Base-by-base conservation (phyloP, 2,113 vertebrate genomes). In the Leucoraja erinaceus region DNA sequence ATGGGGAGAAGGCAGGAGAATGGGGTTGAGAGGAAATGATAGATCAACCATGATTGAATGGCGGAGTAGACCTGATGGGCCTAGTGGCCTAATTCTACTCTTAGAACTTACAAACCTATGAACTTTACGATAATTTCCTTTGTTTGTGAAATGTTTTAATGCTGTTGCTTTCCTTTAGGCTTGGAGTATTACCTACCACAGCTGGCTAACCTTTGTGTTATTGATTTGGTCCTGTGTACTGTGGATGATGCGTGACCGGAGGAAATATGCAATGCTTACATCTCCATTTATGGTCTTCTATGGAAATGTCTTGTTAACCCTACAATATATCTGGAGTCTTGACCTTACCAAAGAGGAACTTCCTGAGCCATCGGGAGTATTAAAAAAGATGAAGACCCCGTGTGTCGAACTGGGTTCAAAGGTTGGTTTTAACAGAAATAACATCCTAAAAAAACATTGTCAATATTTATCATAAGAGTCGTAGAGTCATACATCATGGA, bases 151-250 rank as follows among this genome's bases (percentile, higher is more conserved):
- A 38, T 0, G 66, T 75, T 3, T 5, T 88, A 0, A 93, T 93
- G 93, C 93, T 12, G 5, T 10, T 93, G 33, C 93, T 25, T 92
- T 93, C 93, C 9, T 31, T 61, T 94, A 99, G 98, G 98, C 97
- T 0, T 99, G 99, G 99, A 99, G 99, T 95, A 99, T 99, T 95
- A 99, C 98, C 0, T 99, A 99, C n/a, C 97, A 99, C 94, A 99
- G 98, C 95, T 99, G 98, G 99, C 93, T 98, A 94, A 99, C 99
- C 1, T 99, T 99, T 56, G 97, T 99, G 76, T 96, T 99, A 77
- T 94, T 99, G 93, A 98, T 99, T 86, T 99, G 99, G 99, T 99
- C 98, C 0, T 99, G 99, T 88, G 95, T 96, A 0, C 94, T 99
- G 83, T 99, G 99, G 98, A 99, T 99, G 98, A 97, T 99, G 94